Evolutionary conservation across 1,140 invertebrate genomes (phyloP).

Genomic region (Tetragonula clypearis): DNA sequence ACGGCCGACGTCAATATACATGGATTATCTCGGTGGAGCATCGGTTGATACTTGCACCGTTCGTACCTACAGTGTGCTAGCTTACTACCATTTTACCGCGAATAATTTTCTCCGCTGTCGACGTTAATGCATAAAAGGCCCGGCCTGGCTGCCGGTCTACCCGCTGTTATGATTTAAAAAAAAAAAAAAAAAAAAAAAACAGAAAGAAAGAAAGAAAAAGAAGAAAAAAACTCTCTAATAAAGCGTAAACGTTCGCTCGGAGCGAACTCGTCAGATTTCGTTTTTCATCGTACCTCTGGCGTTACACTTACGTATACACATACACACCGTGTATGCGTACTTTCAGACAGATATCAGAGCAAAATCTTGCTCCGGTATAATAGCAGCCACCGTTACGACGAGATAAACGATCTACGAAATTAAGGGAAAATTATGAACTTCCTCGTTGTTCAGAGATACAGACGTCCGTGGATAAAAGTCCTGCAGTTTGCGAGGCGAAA

Average conservation of each 20-base stretch:
- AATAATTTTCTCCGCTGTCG: conserved; percentile 53
- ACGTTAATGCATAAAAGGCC: conserved; percentile 46
- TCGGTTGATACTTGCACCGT: conserved; percentile 45
- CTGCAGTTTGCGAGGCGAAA: background rate
- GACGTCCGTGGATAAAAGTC: background rate
- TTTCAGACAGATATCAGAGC: background rate
- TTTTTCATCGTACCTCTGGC: background rate
- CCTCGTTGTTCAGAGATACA: too few relatives aligned
- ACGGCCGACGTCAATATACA: conserved; percentile 45
- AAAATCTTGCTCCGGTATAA: background rate
- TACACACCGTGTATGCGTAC: background rate
- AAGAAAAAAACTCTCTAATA: background rate
- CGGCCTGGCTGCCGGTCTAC: background rate
- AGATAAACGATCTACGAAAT: background rate
- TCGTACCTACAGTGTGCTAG: conserved; percentile 23
- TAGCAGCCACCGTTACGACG: background rate
- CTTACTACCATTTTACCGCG: conserved; percentile 53
- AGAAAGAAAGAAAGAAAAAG: too few relatives aligned
- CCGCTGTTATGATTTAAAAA: conserved; percentile 1
- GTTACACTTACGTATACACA: background rate
- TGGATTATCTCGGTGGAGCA: conserved; percentile 53
- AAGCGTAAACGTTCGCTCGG: background rate
- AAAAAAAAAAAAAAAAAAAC: background rate
- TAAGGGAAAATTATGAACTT: background rate
- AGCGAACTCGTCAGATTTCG: background rate